These are phyloP conservation scores for Nysson spinosus DNA, from an alignment of 2,888 invertebrate species.

Conservation along the genomic window DNA sequence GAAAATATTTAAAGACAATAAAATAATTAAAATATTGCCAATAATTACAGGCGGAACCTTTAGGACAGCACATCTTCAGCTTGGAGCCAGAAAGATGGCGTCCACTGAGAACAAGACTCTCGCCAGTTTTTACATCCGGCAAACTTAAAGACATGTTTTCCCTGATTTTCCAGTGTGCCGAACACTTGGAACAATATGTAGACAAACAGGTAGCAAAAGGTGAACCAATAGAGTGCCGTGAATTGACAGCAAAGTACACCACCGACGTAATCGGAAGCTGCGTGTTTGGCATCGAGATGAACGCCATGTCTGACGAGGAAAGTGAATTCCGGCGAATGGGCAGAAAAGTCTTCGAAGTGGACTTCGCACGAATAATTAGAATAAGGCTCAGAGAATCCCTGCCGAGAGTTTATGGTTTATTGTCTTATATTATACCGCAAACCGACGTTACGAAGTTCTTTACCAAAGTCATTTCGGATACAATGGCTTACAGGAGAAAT, in stretches of 20 bases:
- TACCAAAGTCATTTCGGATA: slow-evolving; percentile 64
- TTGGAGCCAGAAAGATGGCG: slow-evolving; percentile 79
- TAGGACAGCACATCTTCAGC: slow-evolving; percentile 76
- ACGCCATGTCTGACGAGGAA: slow-evolving; percentile 67
- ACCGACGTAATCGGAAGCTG: slow-evolving; percentile 76
- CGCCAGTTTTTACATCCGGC: slow-evolving; percentile 78
- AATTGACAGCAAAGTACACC: slow-evolving; percentile 73
- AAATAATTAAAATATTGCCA: slow-evolving; percentile 51
- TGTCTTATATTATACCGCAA: slow-evolving; percentile 51
- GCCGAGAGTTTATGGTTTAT: slow-evolving; percentile 52
- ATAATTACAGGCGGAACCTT: slow-evolving; percentile 70
- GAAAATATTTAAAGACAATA: background rate
- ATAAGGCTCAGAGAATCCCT: slow-evolving; percentile 19
- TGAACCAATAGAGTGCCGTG: slow-evolving; percentile 58
- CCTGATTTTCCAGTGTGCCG: slow-evolving; percentile 76
- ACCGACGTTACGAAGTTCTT: slow-evolving; percentile 67
- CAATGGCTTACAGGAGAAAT: slow-evolving; percentile 72
- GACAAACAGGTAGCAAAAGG: slow-evolving; percentile 58
- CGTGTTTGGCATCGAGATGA: slow-evolving; percentile 76
- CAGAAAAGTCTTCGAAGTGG: slow-evolving; percentile 56
- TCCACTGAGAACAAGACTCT: slow-evolving; percentile 76
- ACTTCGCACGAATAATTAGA: slow-evolving; percentile 17
- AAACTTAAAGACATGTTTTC: slow-evolving; percentile 79
- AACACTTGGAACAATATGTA: slow-evolving; percentile 76
- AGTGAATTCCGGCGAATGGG: slow-evolving; percentile 73